phyloP scores from a whole-genome alignment of 2,797 vertebrate species.

The Lepus oiostolus region DNA sequence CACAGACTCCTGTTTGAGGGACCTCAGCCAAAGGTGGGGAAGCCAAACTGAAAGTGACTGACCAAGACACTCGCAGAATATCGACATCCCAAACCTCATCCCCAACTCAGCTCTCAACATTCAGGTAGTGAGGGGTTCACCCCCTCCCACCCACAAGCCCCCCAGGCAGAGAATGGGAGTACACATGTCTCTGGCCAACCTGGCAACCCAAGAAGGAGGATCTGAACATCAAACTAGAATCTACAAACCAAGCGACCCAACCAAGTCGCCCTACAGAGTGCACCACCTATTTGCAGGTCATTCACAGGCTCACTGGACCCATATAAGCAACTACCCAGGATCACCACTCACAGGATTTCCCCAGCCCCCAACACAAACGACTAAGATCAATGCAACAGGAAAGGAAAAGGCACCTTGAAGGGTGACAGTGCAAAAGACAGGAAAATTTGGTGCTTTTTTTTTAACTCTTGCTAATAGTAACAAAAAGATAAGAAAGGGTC shows the following conservation, averaged over 20 bases:
- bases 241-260: not conserved
- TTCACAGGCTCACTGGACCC: not conserved
- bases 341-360: not conserved
- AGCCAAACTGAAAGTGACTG: slow-evolving; percentile 26
- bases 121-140: not conserved
- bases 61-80: not conserved
- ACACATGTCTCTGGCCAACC: not conserved
- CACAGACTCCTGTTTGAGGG: not conserved
- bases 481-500: not conserved
- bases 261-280: not conserved
- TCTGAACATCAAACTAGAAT: not conserved
- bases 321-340: not conserved
- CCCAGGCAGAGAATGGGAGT: not conserved
- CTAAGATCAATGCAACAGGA: not conserved
- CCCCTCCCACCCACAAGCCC: not conserved
- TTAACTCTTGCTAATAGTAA: not conserved
- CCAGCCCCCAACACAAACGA: not conserved
- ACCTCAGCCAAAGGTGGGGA: not conserved
- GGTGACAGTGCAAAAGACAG: not conserved
- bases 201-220: not conserved
- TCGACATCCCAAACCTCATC: not conserved
- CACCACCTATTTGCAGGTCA: not conserved
- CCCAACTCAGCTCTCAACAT: not conserved
- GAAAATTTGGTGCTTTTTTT: not conserved
- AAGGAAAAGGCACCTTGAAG: not conserved